Base-by-base conservation (phyloP, 2,113 vertebrate species). In the Takifugu bimaculatus region DNA sequence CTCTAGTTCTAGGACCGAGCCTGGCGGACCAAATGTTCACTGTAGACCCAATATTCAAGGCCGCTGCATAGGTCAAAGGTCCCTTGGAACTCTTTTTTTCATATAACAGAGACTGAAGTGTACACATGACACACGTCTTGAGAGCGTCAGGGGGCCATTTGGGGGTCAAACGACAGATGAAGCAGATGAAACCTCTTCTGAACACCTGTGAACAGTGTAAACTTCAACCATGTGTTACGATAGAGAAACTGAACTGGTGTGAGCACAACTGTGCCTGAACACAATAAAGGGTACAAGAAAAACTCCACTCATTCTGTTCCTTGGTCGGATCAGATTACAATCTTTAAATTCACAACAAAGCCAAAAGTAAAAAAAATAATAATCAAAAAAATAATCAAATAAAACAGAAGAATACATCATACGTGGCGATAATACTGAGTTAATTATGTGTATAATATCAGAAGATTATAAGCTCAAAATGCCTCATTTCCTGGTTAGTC, bases 21-120 rank as follows among this genome's bases (percentile, higher is more conserved):
- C 15, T 88, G 14, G 68, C 89, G 42, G 58, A 68, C 1, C 5
- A 78, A 47, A 1, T 88, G 42, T 81, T 91, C 43, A 12, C 15
- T 0, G 74, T 88, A 45, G 91, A 91, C 13, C 79, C 84, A 2
- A 3, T 61, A 42, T 91, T 91, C 57, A 76, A 88, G 15, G 3
- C 53, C 1, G 29, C 59, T 14, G 72, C 70, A 13, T 86, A 55
- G 70, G 2, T 7, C 9, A 13, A 6, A 52, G 10, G 9, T 60
- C 25, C 0, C 25, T 14, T 3, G 54, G 14, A 47, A 51, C 44
- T 62, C 6, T 5, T 44, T 39, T 12, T 54, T 53, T 29, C 5
- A 53, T 26, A 51, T 26, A 52, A 12, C 3, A 50, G 12, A n/a
- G 10, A 69, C 10, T 44, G 4, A 51, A 56, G 6, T 26, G 26